phyloP scores from a whole-genome alignment of 2,113 vertebrate species.

The Climacteris rufus region DNA sequence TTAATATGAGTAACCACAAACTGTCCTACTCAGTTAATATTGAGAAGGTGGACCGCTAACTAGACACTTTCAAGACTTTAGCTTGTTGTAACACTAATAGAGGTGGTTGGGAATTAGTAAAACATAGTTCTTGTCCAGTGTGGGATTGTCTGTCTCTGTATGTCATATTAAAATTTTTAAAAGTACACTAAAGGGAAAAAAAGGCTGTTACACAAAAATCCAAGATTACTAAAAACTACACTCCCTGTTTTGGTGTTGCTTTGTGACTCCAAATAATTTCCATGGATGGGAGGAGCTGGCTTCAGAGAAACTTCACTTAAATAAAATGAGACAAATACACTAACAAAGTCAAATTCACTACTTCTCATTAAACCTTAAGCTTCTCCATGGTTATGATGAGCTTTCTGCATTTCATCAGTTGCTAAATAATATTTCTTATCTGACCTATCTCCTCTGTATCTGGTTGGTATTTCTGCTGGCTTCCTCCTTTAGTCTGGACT shows the following conservation, averaged over 20 bases:
- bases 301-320: not conserved
- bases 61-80: not conserved
- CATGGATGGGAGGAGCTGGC: not conserved
- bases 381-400: not conserved
- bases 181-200: not conserved
- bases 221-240: not conserved
- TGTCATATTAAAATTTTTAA: not conserved
- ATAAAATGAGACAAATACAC: not conserved
- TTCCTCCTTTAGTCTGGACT: not conserved
- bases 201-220: not conserved
- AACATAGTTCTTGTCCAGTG: not conserved
- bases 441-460: not conserved
- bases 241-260: not conserved
- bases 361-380: not conserved
- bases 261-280: not conserved
- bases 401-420: not conserved
- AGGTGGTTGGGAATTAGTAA: not conserved
- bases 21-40: not conserved
- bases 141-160: not conserved
- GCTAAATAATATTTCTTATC: not conserved
- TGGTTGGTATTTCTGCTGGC: not conserved
- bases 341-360: not conserved
- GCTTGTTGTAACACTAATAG: not conserved
- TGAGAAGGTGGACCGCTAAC: not conserved
- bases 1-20: not conserved